Conservation (phyloP, 2,888 invertebrate genomes). For the Eupithecia dodoneata region DNA sequence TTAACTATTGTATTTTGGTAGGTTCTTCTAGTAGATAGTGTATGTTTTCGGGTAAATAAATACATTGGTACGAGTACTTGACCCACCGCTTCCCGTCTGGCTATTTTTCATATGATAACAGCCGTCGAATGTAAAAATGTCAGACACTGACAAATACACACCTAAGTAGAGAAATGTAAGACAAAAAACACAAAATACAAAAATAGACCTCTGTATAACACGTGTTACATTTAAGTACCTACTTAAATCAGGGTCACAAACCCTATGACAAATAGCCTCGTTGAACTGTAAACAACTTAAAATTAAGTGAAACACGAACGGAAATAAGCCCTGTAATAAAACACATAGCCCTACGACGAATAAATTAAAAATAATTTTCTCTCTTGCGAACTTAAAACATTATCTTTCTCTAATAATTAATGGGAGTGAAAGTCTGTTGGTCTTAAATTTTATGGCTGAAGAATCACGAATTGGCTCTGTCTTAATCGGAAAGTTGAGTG, state of each 20-base stretch:
- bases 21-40: neutral
- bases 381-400: constrained; percentile 25
- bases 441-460: neutral
- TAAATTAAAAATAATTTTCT: constrained; percentile 33
- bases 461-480: neutral
- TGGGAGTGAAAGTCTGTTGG: constrained; percentile 4
- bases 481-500: neutral
- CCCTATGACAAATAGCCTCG: constrained; percentile 4
- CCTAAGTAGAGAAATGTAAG: too few relatives aligned
- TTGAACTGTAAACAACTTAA: constrained; percentile 14
- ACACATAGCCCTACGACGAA: constrained; percentile 15
- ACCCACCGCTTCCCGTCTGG: neutral
- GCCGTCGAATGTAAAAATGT: too few relatives aligned
- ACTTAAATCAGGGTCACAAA: neutral
- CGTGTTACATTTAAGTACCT: neutral
- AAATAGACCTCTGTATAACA: neutral
- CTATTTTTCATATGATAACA: neutral
- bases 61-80: neutral
- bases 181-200: too few relatives aligned
- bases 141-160: too few relatives aligned
- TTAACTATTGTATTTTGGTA: too few relatives aligned
- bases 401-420: constrained; percentile 15
- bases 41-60: neutral
- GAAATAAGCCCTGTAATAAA: constrained; percentile 20
- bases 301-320: constrained; percentile 16